Evolutionary conservation across 2,888 invertebrate species (phyloP).

Genomic region (Pristionchus exspectatus): DNA sequence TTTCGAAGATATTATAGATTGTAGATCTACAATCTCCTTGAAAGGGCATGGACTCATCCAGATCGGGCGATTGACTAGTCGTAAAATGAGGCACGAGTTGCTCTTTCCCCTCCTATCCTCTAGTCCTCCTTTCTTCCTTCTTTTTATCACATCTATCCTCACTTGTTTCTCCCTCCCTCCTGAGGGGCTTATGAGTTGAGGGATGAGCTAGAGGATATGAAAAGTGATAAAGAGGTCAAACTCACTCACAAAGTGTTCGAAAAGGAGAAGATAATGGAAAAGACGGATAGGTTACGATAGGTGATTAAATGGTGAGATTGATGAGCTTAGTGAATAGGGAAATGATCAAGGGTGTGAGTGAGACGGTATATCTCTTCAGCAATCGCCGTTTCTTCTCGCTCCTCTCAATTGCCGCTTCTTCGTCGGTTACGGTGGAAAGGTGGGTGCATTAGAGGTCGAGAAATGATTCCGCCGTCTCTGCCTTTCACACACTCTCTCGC

Average conservation of each 20-base stretch:
- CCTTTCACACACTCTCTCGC: too few relatives aligned
- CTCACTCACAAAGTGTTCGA: not conserved
- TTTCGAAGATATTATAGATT: not conserved
- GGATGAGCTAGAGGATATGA: not conserved
- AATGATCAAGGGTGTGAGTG: not conserved
- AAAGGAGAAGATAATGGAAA: not conserved
- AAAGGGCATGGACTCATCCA: not conserved
- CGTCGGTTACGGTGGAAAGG: not conserved
- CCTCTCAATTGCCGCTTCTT: not conserved
- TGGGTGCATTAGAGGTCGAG: not conserved
- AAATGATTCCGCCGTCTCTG: too few relatives aligned
- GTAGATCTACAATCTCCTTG: not conserved
- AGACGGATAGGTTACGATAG: conserved; percentile 2
- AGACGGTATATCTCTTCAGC: conserved; percentile 16
- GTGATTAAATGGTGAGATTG: not conserved
- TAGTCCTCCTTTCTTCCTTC: conserved; percentile 23
- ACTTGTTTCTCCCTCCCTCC: not conserved
- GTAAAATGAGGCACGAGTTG: not conserved
- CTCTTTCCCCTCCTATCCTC: conserved; percentile 39
- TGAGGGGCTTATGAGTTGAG: conserved; percentile 19
- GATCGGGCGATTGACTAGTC: not conserved
- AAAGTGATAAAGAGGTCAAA: conserved; percentile 7
- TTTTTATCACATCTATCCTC: conserved; percentile 35
- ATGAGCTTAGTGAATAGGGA: not conserved
- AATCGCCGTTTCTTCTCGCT: not conserved